Evolutionary conservation across 2,113 vertebrate genomes (phyloP).

Genomic region (Plecturocebus donacophilus): DNA sequence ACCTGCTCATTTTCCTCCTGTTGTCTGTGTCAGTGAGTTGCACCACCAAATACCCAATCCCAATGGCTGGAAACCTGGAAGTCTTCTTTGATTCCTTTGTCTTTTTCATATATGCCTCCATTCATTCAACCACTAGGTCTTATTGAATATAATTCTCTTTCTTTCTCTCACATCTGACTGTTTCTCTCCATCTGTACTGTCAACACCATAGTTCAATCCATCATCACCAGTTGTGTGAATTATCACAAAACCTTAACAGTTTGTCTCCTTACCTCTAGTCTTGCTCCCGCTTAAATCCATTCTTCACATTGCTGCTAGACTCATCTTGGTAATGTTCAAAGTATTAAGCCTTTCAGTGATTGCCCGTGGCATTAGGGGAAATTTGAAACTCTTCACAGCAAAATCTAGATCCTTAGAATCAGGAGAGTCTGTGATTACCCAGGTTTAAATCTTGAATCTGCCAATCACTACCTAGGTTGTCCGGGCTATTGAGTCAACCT

Average conservation of each 20-base stretch:
- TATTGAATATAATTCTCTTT: not conserved
- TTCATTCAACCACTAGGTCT: not conserved
- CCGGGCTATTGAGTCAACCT: not conserved
- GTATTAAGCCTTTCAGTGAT: not conserved
- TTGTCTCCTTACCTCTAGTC: not conserved
- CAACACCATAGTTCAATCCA: not conserved
- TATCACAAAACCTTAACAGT: not conserved
- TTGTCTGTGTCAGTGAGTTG: not conserved
- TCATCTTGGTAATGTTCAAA: not conserved
- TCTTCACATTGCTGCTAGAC: not conserved
- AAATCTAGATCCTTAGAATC: not conserved
- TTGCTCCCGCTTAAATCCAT: not conserved
- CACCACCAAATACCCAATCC: not conserved
- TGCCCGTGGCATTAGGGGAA: not conserved
- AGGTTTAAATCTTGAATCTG: not conserved
- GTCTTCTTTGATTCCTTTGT: not conserved
- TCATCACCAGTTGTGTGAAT: not conserved
- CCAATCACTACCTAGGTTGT: constrained; percentile 1
- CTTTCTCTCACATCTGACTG: not conserved
- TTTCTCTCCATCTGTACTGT: not conserved
- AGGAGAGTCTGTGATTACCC: not conserved
- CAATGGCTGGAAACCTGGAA: not conserved
- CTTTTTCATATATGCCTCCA: not conserved
- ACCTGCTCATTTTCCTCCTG: not conserved
- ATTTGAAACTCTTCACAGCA: not conserved